Conservation (phyloP, 2,888 invertebrate species). For the Lucinisca nassula region DNA sequence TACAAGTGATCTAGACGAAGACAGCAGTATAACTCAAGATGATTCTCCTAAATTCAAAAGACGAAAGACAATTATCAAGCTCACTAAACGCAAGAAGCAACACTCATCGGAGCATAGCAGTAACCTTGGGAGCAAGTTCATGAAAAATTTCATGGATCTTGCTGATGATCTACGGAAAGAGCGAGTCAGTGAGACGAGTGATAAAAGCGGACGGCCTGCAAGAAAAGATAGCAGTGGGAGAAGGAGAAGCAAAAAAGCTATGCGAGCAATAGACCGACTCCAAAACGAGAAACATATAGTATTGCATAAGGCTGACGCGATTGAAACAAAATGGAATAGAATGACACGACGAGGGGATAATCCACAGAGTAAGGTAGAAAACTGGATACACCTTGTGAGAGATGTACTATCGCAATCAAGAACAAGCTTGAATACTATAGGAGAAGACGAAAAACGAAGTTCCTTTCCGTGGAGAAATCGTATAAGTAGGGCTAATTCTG, state of each 20-base stretch:
- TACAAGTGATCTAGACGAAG: slow-evolving; percentile 76
- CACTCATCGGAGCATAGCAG: slow-evolving; percentile 66
- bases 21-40: slow-evolving; percentile 79
- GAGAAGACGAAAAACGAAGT: slow-evolving; percentile 77
- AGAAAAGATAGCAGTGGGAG: slow-evolving; percentile 70
- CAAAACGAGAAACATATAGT: slow-evolving; percentile 76
- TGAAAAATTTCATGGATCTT: slow-evolving; percentile 80
- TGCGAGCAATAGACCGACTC: slow-evolving; percentile 70
- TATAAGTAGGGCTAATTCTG: slow-evolving; percentile 61
- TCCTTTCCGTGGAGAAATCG: slow-evolving; percentile 66
- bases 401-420: slow-evolving; percentile 77
- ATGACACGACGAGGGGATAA: slow-evolving; percentile 56
- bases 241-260: slow-evolving; percentile 72
- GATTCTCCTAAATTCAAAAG: slow-evolving; percentile 78
- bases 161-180: slow-evolving; percentile 80
- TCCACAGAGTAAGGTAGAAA: slow-evolving; percentile 71
- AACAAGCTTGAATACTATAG: slow-evolving; percentile 77
- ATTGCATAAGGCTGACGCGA: slow-evolving; percentile 77
- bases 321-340: slow-evolving; percentile 72
- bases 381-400: slow-evolving; percentile 77
- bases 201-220: slow-evolving; percentile 38
- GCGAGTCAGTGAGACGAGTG: slow-evolving; percentile 64
- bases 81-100: slow-evolving; percentile 73
- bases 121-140: slow-evolving; percentile 77
- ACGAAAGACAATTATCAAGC: slow-evolving; percentile 74